Percentiles rank a stretch among this genome's conserved stretches.
These are phyloP conservation scores for Desmodus rotundus DNA, from an alignment of 2,113 vertebrate species.

Conservation along the genomic window DNA sequence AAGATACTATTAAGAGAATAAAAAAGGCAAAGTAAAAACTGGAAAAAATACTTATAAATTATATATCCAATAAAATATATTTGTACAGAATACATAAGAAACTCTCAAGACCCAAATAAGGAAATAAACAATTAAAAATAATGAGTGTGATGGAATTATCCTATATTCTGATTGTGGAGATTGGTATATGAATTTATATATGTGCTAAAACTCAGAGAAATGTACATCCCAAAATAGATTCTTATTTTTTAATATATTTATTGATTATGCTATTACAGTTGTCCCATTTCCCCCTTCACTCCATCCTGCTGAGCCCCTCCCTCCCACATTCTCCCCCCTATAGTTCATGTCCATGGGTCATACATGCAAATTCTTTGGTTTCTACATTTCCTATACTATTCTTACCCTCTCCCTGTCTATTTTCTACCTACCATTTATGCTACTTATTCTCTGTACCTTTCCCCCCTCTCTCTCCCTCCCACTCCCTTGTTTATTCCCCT, in stretches of 20 bases:
- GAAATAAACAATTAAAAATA: background rate
- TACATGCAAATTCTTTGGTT: no score
- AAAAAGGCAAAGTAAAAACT: background rate
- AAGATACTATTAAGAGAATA: background rate
- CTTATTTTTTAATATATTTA: background rate
- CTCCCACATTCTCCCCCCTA: no score
- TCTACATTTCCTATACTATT: no score
- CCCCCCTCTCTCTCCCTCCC: no score
- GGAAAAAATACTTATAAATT: background rate
- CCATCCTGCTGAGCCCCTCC: no score
- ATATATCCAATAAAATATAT: background rate
- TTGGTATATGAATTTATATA: background rate
- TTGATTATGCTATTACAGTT: no score
- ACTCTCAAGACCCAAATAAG: background rate
- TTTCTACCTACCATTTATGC: no score
- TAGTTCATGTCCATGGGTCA: no score
- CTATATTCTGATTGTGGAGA: background rate
- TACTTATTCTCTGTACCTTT: no score
- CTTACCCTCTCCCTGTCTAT: no score
- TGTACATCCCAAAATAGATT: background rate
- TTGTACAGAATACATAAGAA: background rate
- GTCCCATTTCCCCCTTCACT: no score
- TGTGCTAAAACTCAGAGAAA: background rate
- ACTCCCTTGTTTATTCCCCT: no score
- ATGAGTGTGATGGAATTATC: background rate